A percentile compares a stretch with the other conserved stretches of the same genome.
Conservation (phyloP, 2,113 vertebrate species). For the Origma solitaria region DNA sequence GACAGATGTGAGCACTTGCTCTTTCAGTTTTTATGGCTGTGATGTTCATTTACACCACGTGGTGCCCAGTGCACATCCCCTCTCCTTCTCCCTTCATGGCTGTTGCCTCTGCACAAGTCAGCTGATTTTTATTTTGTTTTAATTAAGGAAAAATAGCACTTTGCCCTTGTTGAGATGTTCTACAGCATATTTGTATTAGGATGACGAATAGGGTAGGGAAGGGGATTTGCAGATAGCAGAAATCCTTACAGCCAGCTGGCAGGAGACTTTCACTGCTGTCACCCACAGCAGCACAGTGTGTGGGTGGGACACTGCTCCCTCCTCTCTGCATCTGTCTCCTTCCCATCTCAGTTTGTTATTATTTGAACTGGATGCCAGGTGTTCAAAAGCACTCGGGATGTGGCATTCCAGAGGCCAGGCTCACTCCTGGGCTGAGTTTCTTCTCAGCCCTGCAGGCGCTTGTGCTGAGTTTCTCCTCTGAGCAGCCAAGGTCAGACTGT, state of each 20-base stretch:
- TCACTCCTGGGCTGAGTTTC: neutral
- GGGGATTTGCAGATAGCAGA: neutral
- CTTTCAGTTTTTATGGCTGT: neutral
- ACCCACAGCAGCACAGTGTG: neutral
- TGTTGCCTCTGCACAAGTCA: neutral
- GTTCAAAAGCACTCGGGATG: neutral
- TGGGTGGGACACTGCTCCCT: neutral
- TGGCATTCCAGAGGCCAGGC: neutral
- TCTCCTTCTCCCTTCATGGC: neutral
- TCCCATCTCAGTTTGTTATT: neutral
- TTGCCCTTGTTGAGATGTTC: conserved; percentile 47
- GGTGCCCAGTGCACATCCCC: neutral
- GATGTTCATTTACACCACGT: neutral
- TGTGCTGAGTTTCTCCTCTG: neutral
- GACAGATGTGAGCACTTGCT: neutral
- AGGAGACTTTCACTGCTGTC: neutral
- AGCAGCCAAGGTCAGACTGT: neutral
- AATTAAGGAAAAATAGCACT: conserved; percentile 39
- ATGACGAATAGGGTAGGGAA: neutral
- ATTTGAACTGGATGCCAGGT: neutral
- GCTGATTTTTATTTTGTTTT: conserved; percentile 4
- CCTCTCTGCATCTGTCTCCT: neutral
- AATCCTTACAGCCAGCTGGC: neutral
- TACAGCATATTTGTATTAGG: conserved; percentile 63
- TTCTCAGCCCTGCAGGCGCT: neutral